A percentile compares a stretch with the other conserved stretches of the same genome.
Evolutionary conservation across 1,140 invertebrate genomes (phyloP).

Genomic region (Cephus cinctus): DNA sequence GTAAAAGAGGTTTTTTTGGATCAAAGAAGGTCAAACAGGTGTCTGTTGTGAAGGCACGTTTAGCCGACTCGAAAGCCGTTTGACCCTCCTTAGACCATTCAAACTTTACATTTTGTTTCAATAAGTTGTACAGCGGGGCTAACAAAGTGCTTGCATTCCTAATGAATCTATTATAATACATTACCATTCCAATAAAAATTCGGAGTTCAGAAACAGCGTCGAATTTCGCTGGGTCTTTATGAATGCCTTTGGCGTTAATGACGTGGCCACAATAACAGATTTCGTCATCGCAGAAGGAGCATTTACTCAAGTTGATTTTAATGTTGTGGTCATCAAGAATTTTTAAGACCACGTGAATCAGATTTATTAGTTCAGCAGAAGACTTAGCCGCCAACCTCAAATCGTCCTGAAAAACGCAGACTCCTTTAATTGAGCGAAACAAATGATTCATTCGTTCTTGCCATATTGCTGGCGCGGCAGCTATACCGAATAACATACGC

Average conservation of each 20-base stretch:
- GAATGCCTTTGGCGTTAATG: conserved; percentile 19
- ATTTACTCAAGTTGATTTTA: conserved; percentile 3
- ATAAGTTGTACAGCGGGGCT: conserved; percentile 29
- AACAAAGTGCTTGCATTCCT: conserved; percentile 31
- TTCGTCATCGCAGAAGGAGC: conserved; percentile 9
- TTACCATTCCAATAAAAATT: conserved; percentile 29
- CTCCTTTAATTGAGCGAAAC: conserved; percentile 19
- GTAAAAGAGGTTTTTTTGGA: conserved; percentile 53
- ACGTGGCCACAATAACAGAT: conserved; percentile 20
- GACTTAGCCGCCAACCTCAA: neutral
- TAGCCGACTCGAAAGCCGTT: conserved; percentile 31
- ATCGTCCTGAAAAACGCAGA: conserved; percentile 11
- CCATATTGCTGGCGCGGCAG: conserved; percentile 33
- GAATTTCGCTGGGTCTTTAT: neutral
- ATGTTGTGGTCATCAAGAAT: conserved; percentile 1
- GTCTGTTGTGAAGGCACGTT: conserved; percentile 17
- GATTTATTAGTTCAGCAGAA: neutral
- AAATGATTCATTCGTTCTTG: conserved; percentile 28
- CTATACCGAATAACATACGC: conserved; percentile 24
- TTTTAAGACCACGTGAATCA: neutral
- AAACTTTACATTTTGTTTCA: conserved; percentile 24
- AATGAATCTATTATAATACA: conserved; percentile 41
- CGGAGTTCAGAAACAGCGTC: conserved; percentile 18
- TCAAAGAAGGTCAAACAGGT: conserved; percentile 43
- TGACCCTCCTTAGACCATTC: conserved; percentile 26